Conservation (phyloP, 2,888 invertebrate species). For the Cactoblastis cactorum region DNA sequence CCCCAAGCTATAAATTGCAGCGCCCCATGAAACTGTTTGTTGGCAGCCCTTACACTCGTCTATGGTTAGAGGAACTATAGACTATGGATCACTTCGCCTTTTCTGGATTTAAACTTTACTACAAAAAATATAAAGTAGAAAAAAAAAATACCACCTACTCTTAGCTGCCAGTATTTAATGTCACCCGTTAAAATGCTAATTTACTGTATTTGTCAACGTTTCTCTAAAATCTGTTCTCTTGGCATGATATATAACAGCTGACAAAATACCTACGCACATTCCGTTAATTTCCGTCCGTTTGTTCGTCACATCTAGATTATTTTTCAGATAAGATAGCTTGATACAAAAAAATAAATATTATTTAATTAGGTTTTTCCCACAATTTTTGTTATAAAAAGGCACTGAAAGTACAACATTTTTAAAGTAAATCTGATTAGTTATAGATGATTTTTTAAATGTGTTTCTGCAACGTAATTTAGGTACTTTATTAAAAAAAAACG, state of each 20-base stretch:
- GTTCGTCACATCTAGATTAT: not conserved
- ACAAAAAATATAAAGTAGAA: slow-evolving; percentile 1
- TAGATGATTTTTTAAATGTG: too few relatives aligned
- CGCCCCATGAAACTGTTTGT: slow-evolving; percentile 63
- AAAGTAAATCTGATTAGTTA: too few relatives aligned
- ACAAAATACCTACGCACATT: not conserved
- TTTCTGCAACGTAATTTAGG: too few relatives aligned
- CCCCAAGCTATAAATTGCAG: slow-evolving; percentile 44
- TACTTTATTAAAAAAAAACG: too few relatives aligned
- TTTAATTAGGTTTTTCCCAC: too few relatives aligned
- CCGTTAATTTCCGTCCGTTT: not conserved
- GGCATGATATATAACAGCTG: not conserved
- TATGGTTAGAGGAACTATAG: slow-evolving; percentile 22
- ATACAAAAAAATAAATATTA: too few relatives aligned
- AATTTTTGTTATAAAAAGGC: too few relatives aligned
- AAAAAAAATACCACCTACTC: slow-evolving; percentile 13
- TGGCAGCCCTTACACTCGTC: slow-evolving; percentile 29
- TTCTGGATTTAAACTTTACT: too few relatives aligned
- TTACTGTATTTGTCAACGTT: slow-evolving; percentile 9
- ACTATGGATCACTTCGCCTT: too few relatives aligned
- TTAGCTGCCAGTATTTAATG: slow-evolving; percentile 5
- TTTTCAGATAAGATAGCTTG: not conserved
- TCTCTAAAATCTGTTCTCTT: not conserved
- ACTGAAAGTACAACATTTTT: too few relatives aligned
- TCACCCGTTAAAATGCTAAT: slow-evolving; percentile 5